These are phyloP conservation scores for Thymelicus lineola DNA, from an alignment of 2,888 invertebrate species.

Conservation along the genomic window DNA sequence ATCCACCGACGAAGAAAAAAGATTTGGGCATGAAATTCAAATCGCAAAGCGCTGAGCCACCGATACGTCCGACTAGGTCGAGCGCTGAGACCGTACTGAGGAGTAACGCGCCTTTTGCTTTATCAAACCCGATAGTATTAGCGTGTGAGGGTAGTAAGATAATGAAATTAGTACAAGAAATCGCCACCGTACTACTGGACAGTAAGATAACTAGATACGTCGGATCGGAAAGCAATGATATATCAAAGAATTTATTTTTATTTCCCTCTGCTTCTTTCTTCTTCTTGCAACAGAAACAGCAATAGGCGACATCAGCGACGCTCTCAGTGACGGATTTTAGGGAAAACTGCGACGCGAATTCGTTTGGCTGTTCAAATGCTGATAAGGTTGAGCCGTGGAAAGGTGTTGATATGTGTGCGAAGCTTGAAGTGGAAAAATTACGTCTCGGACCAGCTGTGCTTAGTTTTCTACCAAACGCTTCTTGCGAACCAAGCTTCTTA, in stretches of 20 bases:
- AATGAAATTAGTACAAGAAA: constrained; percentile 95
- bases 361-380: constrained; percentile 89
- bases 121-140: constrained; percentile 88
- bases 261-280: constrained; percentile 53
- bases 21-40: constrained; percentile 91
- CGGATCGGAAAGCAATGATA: constrained; percentile 89
- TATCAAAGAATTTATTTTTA: constrained; percentile 89
- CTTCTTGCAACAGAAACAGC: constrained; percentile 73
- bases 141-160: constrained; percentile 93
- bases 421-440: constrained; percentile 92
- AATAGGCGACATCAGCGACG: constrained; percentile 77
- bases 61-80: constrained; percentile 93
- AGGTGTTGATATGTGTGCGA: constrained; percentile 93
- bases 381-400: constrained; percentile 94
- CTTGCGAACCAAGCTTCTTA: constrained; percentile 72
- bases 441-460: constrained; percentile 81
- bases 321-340: constrained; percentile 87
- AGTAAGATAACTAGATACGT: constrained; percentile 92
- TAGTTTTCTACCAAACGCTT: constrained; percentile 63
- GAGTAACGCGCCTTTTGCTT: constrained; percentile 88
- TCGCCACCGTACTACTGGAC: constrained; percentile 94
- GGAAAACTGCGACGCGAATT: constrained; percentile 92
- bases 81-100: constrained; percentile 92
- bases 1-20: constrained; percentile 92
- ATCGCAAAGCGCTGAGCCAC: constrained; percentile 93